These are phyloP conservation scores for Gyrodactylus salaris DNA, from an alignment of 1,140 invertebrate genomes.

Conservation along the genomic window DNA sequence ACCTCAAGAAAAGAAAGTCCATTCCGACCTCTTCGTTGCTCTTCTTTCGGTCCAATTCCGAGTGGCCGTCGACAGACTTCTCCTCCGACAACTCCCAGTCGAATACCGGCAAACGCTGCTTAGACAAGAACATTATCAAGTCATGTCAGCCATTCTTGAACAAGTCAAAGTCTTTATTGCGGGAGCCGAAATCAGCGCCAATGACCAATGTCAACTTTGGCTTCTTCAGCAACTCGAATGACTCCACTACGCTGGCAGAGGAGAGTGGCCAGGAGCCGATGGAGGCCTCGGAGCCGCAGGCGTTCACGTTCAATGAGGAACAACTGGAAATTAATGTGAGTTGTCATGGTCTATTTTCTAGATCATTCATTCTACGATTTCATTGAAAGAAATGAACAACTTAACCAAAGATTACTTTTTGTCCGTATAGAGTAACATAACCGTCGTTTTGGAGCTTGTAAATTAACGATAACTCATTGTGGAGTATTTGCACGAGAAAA, in stretches of 20 bases:
- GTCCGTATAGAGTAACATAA: too few species aligned
- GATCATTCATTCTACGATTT: constrained; percentile 4
- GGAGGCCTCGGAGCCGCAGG: too few species aligned
- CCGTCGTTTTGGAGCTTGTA: too few species aligned
- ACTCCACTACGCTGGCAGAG: not conserved
- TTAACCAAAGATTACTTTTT: too few species aligned
- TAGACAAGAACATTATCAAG: not conserved
- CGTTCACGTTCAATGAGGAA: not conserved
- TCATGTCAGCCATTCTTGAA: not conserved
- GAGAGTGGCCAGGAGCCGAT: too few species aligned
- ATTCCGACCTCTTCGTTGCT: not conserved
- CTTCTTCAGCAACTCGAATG: not conserved
- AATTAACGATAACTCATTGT: too few species aligned
- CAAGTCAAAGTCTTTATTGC: not conserved
- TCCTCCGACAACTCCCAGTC: constrained; percentile 10
- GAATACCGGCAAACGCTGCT: constrained; percentile 12
- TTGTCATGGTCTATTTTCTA: not conserved
- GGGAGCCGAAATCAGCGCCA: not conserved
- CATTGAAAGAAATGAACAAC: not conserved
- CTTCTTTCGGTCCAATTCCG: not conserved
- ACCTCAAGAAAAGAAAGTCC: constrained; percentile 10
- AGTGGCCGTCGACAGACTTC: not conserved
- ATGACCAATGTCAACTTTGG: not conserved
- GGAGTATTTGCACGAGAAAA: too few species aligned
- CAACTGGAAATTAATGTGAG: constrained; percentile 5